Base-by-base conservation (phyloP, 2,113 vertebrate genomes). In the Sapajus apella region DNA sequence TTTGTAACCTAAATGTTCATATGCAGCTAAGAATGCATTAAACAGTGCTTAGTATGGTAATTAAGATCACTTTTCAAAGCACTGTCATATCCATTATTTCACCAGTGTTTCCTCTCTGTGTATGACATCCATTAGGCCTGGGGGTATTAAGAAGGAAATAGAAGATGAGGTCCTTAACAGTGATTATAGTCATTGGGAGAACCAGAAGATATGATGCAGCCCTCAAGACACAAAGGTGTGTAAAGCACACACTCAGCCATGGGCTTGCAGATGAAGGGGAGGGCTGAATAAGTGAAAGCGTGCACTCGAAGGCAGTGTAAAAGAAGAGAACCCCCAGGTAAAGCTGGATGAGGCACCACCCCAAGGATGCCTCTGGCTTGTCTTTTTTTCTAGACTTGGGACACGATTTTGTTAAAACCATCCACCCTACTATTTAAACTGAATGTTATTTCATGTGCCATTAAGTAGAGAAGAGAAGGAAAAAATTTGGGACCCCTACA, bases 401-500 rank as follows among this genome's bases (percentile, higher is more conserved):
- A 95, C 3, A 40, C 6, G 7, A 86, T 50, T 47, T 88, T 52
- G 8, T 88, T 92, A 85, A 96, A 96, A 27, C 37, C 6, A 52
- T 7, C 23, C 25, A 66, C 47, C 43, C 40, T 58, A 52, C 27
- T 64, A 79, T 17, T 77, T 81, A 91, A 55, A 72, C 14, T 21
- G 50, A 20, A 55, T 37, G 6, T 9, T 76, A 40, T 68, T 90
- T 80, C 68, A 61, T 20, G 27, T 52, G 13, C 55, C 40, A 30
- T 5, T 87, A 56, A 52, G 37, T 8, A 90, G 56, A 43, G 86
- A 45, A 91, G 8, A 47, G 55, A 90, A 81, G 79, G 23, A 89
- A 75, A 73, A 80, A 32, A 86, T 56, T 9, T 52, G 52, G 73
- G 45, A n/a, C 91, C 47, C 30, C 32, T 73, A 30, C 27, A 40